phyloP scores from a whole-genome alignment of 2,888 invertebrate species.

The Sepiola atlantica region DNA sequence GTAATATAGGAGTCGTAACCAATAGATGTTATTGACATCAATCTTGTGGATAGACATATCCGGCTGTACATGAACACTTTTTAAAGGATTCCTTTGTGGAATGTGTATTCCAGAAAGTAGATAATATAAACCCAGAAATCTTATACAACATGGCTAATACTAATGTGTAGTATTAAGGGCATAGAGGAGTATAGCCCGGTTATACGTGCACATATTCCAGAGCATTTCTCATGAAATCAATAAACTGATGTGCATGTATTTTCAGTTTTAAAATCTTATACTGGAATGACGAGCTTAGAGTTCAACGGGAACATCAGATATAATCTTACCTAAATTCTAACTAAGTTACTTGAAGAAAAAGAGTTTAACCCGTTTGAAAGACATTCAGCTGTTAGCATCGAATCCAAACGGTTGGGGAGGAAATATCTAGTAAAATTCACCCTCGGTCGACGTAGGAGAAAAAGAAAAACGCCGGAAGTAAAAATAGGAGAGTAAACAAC shows the following conservation, averaged over 20 bases:
- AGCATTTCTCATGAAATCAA: neutral
- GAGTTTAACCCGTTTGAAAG: neutral
- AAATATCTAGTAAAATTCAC: neutral
- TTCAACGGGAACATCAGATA: neutral
- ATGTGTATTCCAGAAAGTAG: no score
- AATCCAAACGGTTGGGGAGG: neutral
- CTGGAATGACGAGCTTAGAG: neutral
- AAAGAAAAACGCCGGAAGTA: neutral
- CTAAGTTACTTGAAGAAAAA: neutral
- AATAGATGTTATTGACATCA: no score
- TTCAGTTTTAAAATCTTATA: neutral
- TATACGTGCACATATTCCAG: neutral
- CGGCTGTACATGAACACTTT: no score
- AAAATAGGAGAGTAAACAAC: neutral
- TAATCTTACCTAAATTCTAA: neutral
- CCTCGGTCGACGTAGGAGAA: neutral
- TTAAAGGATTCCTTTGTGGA: no score
- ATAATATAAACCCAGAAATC: no score
- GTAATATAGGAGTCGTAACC: no score
- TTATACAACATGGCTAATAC: no score
- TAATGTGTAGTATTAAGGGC: no score
- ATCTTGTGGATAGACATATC: no score
- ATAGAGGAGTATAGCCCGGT: no score
- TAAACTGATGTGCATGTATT: neutral
- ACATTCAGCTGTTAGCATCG: neutral